A percentile compares a stretch with the other conserved stretches of the same genome.
Conservation (phyloP, 92 coral and sea anemone genomes). For the Siderastrea radians region DNA sequence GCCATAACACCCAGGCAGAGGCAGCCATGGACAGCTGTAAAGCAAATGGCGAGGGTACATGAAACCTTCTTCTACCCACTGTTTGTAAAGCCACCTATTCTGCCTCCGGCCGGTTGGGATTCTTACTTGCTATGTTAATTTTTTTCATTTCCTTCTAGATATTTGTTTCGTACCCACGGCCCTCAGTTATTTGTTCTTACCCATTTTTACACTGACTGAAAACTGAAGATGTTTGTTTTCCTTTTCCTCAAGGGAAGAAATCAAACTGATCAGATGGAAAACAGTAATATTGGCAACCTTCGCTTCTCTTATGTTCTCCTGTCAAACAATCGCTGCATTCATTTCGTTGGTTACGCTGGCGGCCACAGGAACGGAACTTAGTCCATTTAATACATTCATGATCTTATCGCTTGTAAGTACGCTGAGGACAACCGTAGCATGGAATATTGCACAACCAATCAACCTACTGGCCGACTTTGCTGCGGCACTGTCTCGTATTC, state of each 20-base stretch:
- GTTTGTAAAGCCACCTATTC: too few species aligned
- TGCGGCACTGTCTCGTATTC: constrained; percentile 59
- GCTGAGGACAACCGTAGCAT: constrained; percentile 47
- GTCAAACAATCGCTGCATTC: constrained; percentile 52
- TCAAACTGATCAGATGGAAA: constrained; percentile 52
- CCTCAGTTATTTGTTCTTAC: too few species aligned
- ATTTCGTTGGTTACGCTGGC: constrained; percentile 49
- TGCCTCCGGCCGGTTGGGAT: too few species aligned
- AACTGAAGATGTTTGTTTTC: not conserved
- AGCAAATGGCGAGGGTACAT: too few species aligned
- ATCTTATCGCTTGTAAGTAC: constrained; percentile 57
- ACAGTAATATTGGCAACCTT: constrained; percentile 60
- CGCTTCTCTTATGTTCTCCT: constrained; percentile 60
- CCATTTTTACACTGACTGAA: too few species aligned
- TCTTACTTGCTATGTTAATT: too few species aligned
- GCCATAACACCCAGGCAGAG: too few species aligned
- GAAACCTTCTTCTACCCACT: too few species aligned
- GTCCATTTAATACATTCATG: constrained; percentile 68
- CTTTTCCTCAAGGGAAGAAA: constrained; percentile 53
- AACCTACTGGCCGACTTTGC: constrained; percentile 65
- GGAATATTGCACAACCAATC: constrained; percentile 62
- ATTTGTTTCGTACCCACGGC: too few species aligned
- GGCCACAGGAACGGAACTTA: constrained; percentile 57
- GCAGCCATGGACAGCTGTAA: too few species aligned
- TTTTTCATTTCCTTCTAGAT: too few species aligned